Base-by-base conservation (phyloP, 1,140 invertebrate genomes). In the Marisa cornuarietis region DNA sequence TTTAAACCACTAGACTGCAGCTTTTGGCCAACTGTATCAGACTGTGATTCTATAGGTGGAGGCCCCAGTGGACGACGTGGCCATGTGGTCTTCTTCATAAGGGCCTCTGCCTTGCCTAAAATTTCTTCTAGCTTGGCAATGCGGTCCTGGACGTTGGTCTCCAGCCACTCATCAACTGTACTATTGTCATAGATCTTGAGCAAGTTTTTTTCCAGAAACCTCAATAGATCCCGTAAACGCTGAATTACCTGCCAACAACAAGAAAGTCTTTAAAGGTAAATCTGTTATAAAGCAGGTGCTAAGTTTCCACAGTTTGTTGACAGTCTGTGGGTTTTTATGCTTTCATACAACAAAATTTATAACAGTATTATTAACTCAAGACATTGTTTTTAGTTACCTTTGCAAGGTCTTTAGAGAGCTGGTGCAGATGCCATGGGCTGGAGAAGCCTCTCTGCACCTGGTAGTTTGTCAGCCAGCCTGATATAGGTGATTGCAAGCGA, bases 401-500 rank as follows among this genome's bases (percentile, higher is more conserved):
- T 24, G 3, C 24, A 22, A 84, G 61, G 54, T 71, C 71, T 20
- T 62, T 75, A 18, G 2, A 26, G 10, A 84, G 76, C 22, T 73
- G 61, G 22, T 63, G 81, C 71, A 84, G 68, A 31, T 83, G 83
- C 9, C 81, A 82, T 18, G 85, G 85, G 76, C 72, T 87, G 42
- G 82, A 81, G 65, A 84, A 85, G 11, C 76, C 71, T 26, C 83
- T 81, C 24, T 75, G 76, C 11, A 87, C 52, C 69, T 87, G 81
- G 63, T 79, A 85, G 68, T 84, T 80, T 2, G 84, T 82, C 76
- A 87, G 71, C 85, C 85, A 87, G 9, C 85, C 85, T 11, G 76
- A 68, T 22, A 83, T 66, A 9, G 72, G 20, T 6, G 63, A 71
- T 49, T 78, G 69, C 24, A 78, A 51, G 11, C 76, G 71, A n/a